Evolutionary conservation across 2,113 vertebrate genomes (phyloP).

Genomic region (Indicator indicator): DNA sequence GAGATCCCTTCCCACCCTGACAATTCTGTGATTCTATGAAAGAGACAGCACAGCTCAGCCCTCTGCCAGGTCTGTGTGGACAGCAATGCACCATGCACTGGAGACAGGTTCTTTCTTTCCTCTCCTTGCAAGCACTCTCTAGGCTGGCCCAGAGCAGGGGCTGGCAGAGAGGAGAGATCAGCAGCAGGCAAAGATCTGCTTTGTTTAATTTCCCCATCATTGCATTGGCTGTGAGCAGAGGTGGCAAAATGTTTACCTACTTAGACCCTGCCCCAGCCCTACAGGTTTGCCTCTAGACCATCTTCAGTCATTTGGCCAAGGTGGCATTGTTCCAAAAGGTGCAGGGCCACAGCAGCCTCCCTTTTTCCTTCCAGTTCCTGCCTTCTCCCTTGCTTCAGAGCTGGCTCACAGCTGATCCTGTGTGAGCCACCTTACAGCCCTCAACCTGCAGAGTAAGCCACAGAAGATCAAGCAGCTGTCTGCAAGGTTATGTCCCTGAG

Average conservation of each 20-base stretch:
- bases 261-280: not conserved
- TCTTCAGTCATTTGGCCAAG: not conserved
- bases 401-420: accelerated
- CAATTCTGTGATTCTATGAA: too few relatives aligned
- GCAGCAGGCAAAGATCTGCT: not conserved
- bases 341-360: not conserved
- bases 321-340: not conserved
- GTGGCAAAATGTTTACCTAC: not conserved
- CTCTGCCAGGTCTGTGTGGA: not conserved
- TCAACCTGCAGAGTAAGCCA: not conserved
- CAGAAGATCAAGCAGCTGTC: not conserved
- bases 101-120: not conserved
- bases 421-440: not conserved
- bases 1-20: too few relatives aligned
- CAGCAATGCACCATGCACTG: not conserved
- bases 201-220: not conserved
- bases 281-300: not conserved
- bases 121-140: not conserved
- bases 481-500: not conserved
- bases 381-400: not conserved
- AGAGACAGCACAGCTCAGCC: not conserved
- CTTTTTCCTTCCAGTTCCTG: not conserved
- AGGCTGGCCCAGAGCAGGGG: not conserved
- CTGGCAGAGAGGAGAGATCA: not conserved
- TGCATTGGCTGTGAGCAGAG: not conserved